Conservation (phyloP, 2,888 invertebrate species). For the Helicoverpa assulta region DNA sequence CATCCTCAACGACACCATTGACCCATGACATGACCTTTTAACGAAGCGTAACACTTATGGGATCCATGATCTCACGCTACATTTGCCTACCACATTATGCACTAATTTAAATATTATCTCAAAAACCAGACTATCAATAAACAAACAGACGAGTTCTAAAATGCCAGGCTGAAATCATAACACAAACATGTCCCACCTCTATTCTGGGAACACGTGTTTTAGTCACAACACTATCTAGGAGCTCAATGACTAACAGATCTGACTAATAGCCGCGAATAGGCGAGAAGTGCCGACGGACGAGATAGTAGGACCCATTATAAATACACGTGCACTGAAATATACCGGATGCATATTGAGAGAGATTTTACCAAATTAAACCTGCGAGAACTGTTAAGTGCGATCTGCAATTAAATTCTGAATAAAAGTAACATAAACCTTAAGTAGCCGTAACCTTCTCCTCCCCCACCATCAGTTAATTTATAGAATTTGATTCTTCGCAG, state of each 20-base stretch:
- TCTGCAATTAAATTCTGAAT: no score
- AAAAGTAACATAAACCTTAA: no score
- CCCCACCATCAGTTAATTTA: no score
- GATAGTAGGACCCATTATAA: conserved; percentile 39
- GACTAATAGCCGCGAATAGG: conserved; percentile 57
- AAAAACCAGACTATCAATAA: conserved; percentile 25
- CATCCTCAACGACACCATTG: neutral
- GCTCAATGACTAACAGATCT: conserved; percentile 46
- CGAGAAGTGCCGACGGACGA: conserved; percentile 37
- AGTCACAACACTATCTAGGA: conserved; percentile 50
- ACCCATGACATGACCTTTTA: neutral
- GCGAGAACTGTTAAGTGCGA: no score
- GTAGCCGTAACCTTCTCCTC: no score
- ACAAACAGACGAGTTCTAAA: conserved; percentile 27
- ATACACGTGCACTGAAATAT: conserved; percentile 19
- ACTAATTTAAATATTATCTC: conserved; percentile 10
- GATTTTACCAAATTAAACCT: no score
- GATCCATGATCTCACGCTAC: neutral
- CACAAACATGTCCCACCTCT: conserved; percentile 44
- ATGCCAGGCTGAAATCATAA: conserved; percentile 41
- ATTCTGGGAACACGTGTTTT: conserved; percentile 37
- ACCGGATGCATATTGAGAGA: conserved; percentile 8
- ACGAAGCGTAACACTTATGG: neutral
- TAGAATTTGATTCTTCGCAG: no score
- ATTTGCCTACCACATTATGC: neutral